Evolutionary conservation across 2,888 invertebrate genomes (phyloP).

Genomic region (Eilema griseolum): DNA sequence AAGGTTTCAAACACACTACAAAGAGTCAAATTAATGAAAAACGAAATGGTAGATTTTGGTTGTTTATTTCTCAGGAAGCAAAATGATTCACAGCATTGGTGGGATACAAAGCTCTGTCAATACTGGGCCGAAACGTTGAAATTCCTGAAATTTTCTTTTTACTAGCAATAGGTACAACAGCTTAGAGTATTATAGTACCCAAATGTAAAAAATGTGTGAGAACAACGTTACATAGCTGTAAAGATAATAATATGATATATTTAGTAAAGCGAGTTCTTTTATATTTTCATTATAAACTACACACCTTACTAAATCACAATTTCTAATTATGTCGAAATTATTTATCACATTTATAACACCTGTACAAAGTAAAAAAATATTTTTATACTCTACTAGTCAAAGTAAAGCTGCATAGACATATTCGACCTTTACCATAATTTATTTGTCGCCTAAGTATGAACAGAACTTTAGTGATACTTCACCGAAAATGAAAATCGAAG

Average conservation of each 20-base stretch:
- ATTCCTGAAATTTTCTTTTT: constrained; percentile 74
- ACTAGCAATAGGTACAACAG: constrained; percentile 81
- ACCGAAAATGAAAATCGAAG: constrained; percentile 52
- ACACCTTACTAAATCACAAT: constrained; percentile 86
- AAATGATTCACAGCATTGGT: constrained; percentile 87
- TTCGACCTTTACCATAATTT: constrained; percentile 51
- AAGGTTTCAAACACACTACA: neutral
- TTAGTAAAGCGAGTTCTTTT: constrained; percentile 82
- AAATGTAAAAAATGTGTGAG: constrained; percentile 81
- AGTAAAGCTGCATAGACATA: constrained; percentile 76
- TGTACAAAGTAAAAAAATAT: constrained; percentile 87
- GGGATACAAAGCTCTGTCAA: constrained; percentile 84
- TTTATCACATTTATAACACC: constrained; percentile 85
- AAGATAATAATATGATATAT: constrained; percentile 69
- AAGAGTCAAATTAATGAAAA: constrained; percentile 48
- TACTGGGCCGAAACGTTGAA: constrained; percentile 81
- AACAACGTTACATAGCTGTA: constrained; percentile 79
- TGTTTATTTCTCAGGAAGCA: constrained; percentile 87
- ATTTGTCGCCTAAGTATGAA: constrained; percentile 56
- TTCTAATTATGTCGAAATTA: constrained; percentile 84
- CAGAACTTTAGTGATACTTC: constrained; percentile 50
- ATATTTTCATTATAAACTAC: constrained; percentile 76
- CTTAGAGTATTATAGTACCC: constrained; percentile 80
- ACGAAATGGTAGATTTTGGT: constrained; percentile 76
- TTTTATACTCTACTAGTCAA: constrained; percentile 79